These are phyloP conservation scores for Pardalotus punctatus DNA, from an alignment of 2,113 vertebrate genomes.

Conservation along the genomic window DNA sequence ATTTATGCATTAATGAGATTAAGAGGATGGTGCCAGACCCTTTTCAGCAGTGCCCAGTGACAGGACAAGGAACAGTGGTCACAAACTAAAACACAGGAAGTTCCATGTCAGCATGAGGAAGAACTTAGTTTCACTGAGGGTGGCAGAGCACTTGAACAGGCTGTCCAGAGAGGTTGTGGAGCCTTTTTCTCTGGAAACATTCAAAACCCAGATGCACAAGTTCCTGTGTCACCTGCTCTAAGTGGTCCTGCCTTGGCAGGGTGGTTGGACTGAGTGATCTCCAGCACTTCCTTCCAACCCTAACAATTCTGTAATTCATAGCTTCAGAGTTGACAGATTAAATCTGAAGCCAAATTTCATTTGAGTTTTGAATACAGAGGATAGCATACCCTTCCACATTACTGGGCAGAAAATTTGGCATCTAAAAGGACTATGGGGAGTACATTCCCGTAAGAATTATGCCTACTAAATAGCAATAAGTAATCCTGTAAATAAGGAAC, in stretches of 20 bases:
- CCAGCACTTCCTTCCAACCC: not conserved
- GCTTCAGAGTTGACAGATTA: not conserved
- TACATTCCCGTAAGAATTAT: not conserved
- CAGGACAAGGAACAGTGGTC: not conserved
- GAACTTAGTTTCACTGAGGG: not conserved
- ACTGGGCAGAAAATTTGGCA: not conserved
- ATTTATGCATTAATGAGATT: too few species aligned
- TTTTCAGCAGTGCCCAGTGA: not conserved
- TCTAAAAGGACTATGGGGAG: not conserved
- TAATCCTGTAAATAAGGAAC: not conserved
- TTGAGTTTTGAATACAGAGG: not conserved
- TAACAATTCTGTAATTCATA: not conserved
- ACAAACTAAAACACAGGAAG: not conserved
- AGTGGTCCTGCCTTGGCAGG: not conserved
- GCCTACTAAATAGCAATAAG: not conserved
- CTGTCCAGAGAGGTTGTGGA: not conserved
- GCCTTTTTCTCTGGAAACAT: not conserved
- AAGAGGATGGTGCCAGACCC: not conserved
- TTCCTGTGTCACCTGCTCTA: not conserved
- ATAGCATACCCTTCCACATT: not conserved
- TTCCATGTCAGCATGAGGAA: not conserved
- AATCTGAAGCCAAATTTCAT: not conserved
- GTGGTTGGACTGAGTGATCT: not conserved
- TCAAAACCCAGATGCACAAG: not conserved
- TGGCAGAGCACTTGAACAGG: not conserved